Evolutionary conservation across 2,113 vertebrate genomes (phyloP).

Genomic region (Cephalopterus ornatus): DNA sequence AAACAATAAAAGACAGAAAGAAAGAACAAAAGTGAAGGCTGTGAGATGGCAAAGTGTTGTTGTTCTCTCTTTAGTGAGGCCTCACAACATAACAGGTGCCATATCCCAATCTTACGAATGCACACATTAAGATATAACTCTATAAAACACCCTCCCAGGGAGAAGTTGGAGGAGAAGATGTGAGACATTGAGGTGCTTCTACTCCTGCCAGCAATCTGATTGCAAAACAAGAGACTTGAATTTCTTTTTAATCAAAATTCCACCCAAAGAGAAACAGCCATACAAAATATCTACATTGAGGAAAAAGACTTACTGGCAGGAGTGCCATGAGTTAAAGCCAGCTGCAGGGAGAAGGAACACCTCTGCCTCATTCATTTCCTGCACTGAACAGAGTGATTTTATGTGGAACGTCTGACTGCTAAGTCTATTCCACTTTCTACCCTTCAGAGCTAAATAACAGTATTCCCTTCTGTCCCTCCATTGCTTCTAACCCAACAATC

Average conservation of each 20-base stretch:
- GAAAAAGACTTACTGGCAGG: background rate
- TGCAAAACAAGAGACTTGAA: background rate
- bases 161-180: background rate
- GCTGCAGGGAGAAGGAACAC: slow-evolving; percentile 6
- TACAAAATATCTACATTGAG: background rate
- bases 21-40: slow-evolving; percentile 1
- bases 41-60: background rate
- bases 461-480: background rate
- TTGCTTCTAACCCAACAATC: background rate
- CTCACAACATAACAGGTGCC: background rate
- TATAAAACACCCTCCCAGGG: background rate
- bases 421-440: background rate
- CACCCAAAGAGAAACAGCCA: background rate
- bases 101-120: background rate
- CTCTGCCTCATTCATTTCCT: slow-evolving; percentile 15
- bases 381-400: background rate
- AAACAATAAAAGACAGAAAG: background rate
- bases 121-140: background rate
- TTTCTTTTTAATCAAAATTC: background rate
- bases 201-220: background rate
- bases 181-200: background rate
- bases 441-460: background rate
- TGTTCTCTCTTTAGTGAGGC: background rate
- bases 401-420: background rate
- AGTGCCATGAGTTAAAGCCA: background rate